phyloP scores from a whole-genome alignment of 2,113 vertebrate genomes.

The Epinephelus lanceolatus region DNA sequence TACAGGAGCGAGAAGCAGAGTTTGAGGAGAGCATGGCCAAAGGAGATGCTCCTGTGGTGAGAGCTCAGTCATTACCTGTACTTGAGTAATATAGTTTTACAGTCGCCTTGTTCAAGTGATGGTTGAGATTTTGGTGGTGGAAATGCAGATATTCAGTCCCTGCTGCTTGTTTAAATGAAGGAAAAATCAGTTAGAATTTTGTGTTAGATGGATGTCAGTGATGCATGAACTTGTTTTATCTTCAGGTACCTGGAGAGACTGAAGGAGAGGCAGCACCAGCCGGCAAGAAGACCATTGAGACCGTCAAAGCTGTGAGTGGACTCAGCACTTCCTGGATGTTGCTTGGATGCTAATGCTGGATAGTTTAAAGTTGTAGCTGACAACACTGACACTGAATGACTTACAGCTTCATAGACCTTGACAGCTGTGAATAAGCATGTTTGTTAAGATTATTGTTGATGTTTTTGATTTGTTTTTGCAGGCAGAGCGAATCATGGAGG shows the following conservation, averaged over 20 bases:
- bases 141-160: background rate
- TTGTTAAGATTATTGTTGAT: background rate
- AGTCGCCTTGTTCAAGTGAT: background rate
- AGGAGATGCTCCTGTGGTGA: constrained; percentile 92
- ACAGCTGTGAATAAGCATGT: background rate
- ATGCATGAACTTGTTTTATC: background rate
- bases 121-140: background rate
- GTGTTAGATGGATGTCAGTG: background rate
- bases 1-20: constrained; percentile 93
- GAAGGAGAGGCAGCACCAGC: constrained; percentile 91
- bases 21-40: constrained; percentile 94
- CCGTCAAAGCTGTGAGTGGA: constrained; percentile 94
- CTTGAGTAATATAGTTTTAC: background rate
- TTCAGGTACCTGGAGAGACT: constrained; percentile 93
- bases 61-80: constrained; percentile 35
- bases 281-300: constrained; percentile 94
- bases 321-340: background rate
- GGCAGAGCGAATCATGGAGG: constrained; percentile 98
- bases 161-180: too few species aligned
- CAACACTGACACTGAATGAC: too few species aligned
- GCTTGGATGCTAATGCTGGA: background rate
- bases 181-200: too few species aligned
- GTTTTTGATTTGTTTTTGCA: constrained; percentile 62
- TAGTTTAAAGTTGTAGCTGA: too few species aligned
- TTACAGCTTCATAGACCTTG: background rate